Evolutionary conservation across 2,113 vertebrate genomes (phyloP).

Genomic region (Cephalopterus ornatus): DNA sequence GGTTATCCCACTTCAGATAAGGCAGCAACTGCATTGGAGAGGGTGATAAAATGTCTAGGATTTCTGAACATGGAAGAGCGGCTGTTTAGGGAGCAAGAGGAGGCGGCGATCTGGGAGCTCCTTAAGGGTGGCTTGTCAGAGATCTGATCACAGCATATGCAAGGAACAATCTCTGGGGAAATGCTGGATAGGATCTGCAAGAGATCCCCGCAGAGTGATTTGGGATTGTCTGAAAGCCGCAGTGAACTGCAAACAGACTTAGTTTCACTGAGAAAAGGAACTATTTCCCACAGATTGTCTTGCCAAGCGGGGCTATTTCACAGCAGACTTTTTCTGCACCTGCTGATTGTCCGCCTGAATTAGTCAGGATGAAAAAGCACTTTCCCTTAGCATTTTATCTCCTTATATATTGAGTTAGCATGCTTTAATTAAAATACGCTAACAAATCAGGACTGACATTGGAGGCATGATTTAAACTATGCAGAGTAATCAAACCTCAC

Average conservation of each 20-base stretch:
- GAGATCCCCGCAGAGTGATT: background rate
- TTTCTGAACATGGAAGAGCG: background rate
- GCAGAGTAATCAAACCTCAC: slow-evolving; percentile 36
- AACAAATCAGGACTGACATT: background rate
- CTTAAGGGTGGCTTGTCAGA: background rate
- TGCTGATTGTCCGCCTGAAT: background rate
- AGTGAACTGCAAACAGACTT: background rate
- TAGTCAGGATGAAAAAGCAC: background rate
- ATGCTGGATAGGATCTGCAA: background rate
- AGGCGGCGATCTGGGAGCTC: background rate
- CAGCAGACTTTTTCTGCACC: background rate
- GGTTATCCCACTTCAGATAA: background rate
- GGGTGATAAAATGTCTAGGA: slow-evolving; percentile 7
- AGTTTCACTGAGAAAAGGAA: background rate
- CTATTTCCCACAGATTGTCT: background rate
- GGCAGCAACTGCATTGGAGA: background rate
- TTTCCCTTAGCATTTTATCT: background rate
- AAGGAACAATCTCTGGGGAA: background rate
- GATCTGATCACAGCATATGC: background rate
- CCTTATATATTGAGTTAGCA: background rate
- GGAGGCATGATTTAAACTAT: background rate
- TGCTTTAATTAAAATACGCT: slow-evolving; percentile 46
- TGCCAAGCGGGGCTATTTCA: background rate
- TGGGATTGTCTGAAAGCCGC: background rate
- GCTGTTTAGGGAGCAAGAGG: background rate